Percentiles rank a stretch among this genome's conserved stretches.
These are phyloP conservation scores for Bursaphelenchus okinawaensis DNA, from an alignment of 2,888 invertebrate species.

Conservation along the genomic window DNA sequence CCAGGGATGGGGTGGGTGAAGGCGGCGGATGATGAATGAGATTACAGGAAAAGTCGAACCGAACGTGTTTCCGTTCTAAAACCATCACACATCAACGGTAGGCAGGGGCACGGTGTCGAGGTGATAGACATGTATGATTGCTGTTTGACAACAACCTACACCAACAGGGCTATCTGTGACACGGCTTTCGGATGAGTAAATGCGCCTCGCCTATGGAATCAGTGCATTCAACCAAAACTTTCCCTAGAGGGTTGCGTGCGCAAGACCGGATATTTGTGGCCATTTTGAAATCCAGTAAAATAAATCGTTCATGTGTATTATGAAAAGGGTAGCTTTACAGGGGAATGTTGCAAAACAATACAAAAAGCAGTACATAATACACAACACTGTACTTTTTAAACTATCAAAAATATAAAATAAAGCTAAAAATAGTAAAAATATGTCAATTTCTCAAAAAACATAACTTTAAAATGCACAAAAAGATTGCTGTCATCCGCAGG, in stretches of 20 bases:
- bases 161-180: no score
- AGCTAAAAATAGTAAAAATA: no score
- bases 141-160: no score
- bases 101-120: not conserved
- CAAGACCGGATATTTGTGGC: not conserved
- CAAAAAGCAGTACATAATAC: no score
- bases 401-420: no score
- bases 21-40: constrained; percentile 8
- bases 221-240: not conserved
- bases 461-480: not conserved
- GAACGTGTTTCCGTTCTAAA: constrained; percentile 23
- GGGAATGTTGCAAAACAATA: no score
- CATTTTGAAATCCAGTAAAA: no score
- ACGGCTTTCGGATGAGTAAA: not conserved
- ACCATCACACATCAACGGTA: not conserved
- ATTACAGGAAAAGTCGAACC: constrained; percentile 19
- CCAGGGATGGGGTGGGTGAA: not conserved
- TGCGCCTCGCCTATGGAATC: not conserved
- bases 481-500: constrained; percentile 34
- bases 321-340: no score
- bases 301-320: no score
- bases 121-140: no score
- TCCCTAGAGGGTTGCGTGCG: not conserved
- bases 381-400: no score
- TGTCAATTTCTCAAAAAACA: no score